Evolutionary conservation across 2,797 vertebrate genomes (phyloP).

Genomic region (Vespertilio murinus): DNA sequence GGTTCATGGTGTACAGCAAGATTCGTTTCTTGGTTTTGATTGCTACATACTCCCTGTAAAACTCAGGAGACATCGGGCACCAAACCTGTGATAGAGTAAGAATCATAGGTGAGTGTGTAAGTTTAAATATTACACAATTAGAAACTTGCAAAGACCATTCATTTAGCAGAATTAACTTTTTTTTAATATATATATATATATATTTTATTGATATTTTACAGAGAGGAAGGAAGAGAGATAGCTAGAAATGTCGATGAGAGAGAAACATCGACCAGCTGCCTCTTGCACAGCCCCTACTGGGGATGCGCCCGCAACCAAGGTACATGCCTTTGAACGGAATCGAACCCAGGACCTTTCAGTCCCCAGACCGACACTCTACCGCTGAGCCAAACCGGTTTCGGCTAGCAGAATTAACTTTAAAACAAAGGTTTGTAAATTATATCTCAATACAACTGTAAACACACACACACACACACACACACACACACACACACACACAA

Average conservation of each 20-base stretch:
- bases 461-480: neutral
- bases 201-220: no score
- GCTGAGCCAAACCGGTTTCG: no score
- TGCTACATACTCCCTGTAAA: constrained; percentile 97
- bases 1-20: constrained; percentile 98
- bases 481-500: neutral
- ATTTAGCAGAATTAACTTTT: constrained; percentile 26
- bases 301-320: no score
- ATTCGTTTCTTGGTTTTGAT: constrained; percentile 98
- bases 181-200: no score
- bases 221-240: no score
- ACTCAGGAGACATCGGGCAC: constrained; percentile 99
- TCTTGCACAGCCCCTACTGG: no score
- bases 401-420: constrained; percentile 28
- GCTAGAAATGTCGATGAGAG: no score
- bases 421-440: neutral
- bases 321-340: no score
- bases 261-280: no score
- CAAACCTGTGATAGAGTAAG: constrained; percentile 89
- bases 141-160: neutral
- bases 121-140: neutral
- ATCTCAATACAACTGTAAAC: neutral
- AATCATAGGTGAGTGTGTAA: constrained; percentile 6
- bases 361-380: no score
- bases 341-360: no score